Base-by-base conservation (phyloP, 2,888 invertebrate species). In the Petrolisthes cinctipes region DNA sequence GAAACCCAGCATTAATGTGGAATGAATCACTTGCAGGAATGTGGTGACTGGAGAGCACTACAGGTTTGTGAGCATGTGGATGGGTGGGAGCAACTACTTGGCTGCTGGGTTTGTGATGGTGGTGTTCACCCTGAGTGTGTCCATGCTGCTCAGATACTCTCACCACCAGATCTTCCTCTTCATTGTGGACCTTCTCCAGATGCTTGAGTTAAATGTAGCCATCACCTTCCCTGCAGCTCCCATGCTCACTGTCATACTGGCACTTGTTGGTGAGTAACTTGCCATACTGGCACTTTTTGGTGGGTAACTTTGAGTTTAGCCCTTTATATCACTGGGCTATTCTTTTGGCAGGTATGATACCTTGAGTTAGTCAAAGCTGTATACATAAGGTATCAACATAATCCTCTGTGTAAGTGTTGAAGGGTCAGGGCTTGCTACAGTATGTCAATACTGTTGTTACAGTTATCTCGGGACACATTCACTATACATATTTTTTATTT, bases 121-220 rank as follows among this genome's bases (percentile, higher is more conserved):
- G 23, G 95, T 99, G 17, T 99, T 99, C 94, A 95, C 94, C 71
- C 93, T 94, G 85, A 94, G 94, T 66, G 94, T 94, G 71, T 94
- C 94, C 51, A 94, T 94, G 92, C 92, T 94, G 82, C 92, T 94
- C 90, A 93, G 94, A 82, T 99, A 99, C 94, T 99, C 99, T 14
- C 99, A 99, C 94, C 99, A 99, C 93, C 99, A 99, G 94, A 99
- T 99, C 92, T 99, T 99, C 94, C 96, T 99, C 90, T 99, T 99
- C 93, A 99, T 99, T 92, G 98, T 99, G 93, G 99, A 99, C 93
- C 94, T 99, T 86, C 95, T 99, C 91, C 99, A 99, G 94, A 98
- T 99, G 97, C 94, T 99, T 93, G 99, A 99, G 94, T 97, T 98
- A 94, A 99, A 99, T 94, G 96, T 97, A 90, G 95, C 97, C 4